These are phyloP conservation scores for Anaspis maculata DNA, from an alignment of 2,888 invertebrate species.

Conservation along the genomic window DNA sequence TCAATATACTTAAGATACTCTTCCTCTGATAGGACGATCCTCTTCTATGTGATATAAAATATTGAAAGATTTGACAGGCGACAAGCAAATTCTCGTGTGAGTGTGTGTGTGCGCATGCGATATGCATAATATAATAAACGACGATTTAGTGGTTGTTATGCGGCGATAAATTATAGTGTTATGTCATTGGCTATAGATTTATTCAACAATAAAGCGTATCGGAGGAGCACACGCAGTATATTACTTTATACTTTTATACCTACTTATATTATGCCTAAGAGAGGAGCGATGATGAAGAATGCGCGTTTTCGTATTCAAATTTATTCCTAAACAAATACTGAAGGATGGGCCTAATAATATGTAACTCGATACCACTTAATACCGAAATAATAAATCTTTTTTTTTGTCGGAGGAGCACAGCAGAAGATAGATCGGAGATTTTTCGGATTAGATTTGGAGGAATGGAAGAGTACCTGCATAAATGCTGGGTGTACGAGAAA, in stretches of 20 bases:
- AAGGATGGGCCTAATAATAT: constrained; percentile 23
- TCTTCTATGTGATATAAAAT: too few relatives aligned
- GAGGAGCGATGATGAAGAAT: constrained; percentile 11
- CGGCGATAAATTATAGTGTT: constrained; percentile 14
- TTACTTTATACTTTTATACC: too few relatives aligned
- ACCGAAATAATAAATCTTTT: constrained; percentile 11
- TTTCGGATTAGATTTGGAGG: too few relatives aligned
- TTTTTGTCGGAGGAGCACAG: too few relatives aligned
- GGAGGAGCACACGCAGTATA: constrained; percentile 8
- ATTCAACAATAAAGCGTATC: constrained; percentile 15
- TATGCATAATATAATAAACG: constrained; percentile 16
- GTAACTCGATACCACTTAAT: constrained; percentile 26
- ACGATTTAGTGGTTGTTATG: constrained; percentile 15
- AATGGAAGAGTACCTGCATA: too few relatives aligned
- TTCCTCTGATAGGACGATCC: too few relatives aligned
- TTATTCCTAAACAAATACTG: constrained; percentile 23
- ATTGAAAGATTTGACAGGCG: constrained; percentile 14
- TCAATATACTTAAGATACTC: too few relatives aligned
- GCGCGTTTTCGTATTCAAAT: constrained; percentile 17
- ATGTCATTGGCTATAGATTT: constrained; percentile 16
- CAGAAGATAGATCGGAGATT: too few relatives aligned
- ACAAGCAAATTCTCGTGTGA: constrained; percentile 9
- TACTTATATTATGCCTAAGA: too few relatives aligned
- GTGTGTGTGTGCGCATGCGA: too few relatives aligned
- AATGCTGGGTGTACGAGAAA: too few relatives aligned